A percentile compares a stretch with the other conserved stretches of the same genome.
phyloP scores from a whole-genome alignment of 64 coral and sea anemone genomes.

The Catalaphyllia jardinei region DNA sequence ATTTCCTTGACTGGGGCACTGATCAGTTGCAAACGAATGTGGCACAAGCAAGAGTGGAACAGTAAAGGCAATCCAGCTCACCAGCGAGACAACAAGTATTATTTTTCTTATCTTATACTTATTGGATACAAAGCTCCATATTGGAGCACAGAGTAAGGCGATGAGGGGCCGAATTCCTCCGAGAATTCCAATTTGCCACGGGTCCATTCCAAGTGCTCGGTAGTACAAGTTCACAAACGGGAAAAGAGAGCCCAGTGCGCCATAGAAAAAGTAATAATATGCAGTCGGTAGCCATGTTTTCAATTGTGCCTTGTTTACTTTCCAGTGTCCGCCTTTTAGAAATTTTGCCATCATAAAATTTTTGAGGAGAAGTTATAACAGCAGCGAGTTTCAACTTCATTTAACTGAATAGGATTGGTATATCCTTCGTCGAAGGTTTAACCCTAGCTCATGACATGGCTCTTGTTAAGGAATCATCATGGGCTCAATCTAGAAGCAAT shows the following conservation, averaged over 20 bases:
- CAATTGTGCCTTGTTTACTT: slow-evolving; percentile 62
- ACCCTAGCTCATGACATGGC: not conserved
- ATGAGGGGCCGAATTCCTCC: slow-evolving; percentile 84
- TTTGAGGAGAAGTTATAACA: not conserved
- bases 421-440: not conserved
- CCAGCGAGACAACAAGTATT: slow-evolving; percentile 62
- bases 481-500: not conserved
- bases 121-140: slow-evolving; percentile 78
- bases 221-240: slow-evolving; percentile 87
- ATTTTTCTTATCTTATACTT: slow-evolving; percentile 71
- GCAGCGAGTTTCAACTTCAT: not conserved
- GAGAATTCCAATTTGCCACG: slow-evolving; percentile 89
- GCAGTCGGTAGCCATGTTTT: slow-evolving; percentile 72
- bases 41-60: slow-evolving; percentile 58
- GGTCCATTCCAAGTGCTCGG: slow-evolving; percentile 65
- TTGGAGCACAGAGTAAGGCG: slow-evolving; percentile 68
- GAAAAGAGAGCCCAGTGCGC: slow-evolving; percentile 71
- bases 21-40: slow-evolving; percentile 26
- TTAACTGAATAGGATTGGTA: not conserved
- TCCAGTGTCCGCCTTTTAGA: slow-evolving; percentile 60
- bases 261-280: slow-evolving; percentile 90
- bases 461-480: not conserved
- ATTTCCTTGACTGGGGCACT: slow-evolving; percentile 8
- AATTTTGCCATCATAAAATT: slow-evolving; percentile 1
- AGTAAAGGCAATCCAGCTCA: slow-evolving; percentile 75